Evolutionary conservation across 2,797 vertebrate species (phyloP).

Genomic region (Eulemur rubriventer): DNA sequence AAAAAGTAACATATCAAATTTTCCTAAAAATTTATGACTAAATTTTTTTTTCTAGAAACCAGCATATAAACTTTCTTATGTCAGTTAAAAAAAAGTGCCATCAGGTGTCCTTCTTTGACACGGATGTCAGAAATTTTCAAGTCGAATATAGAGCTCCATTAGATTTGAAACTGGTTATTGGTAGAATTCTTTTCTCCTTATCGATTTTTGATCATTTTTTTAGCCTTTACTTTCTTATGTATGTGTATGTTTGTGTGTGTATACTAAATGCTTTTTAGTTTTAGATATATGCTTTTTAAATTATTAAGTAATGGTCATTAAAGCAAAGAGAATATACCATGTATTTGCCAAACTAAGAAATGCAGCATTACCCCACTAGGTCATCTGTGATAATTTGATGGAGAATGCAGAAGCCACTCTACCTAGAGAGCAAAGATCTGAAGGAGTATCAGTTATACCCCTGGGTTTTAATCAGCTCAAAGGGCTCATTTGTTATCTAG

Average conservation of each 20-base stretch:
- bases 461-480: neutral
- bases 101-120: neutral
- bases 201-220: neutral
- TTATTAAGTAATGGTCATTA: neutral
- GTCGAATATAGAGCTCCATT: neutral
- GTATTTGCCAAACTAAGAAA: neutral
- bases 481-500: conserved; percentile 5
- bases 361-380: neutral
- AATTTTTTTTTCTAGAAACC: neutral
- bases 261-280: neutral
- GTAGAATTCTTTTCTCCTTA: neutral
- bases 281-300: neutral
- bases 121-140: neutral
- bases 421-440: neutral
- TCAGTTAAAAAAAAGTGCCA: neutral
- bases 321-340: neutral
- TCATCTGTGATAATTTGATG: neutral
- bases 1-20: neutral
- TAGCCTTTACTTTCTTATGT: neutral
- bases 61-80: neutral
- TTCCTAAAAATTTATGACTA: neutral
- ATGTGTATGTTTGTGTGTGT: neutral
- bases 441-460: neutral
- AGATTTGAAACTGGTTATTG: neutral
- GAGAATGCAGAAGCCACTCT: neutral